A percentile compares a stretch with the other conserved stretches of the same genome.
phyloP scores from a whole-genome alignment of 1,140 invertebrate genomes.

The Procambarus virginalis region DNA sequence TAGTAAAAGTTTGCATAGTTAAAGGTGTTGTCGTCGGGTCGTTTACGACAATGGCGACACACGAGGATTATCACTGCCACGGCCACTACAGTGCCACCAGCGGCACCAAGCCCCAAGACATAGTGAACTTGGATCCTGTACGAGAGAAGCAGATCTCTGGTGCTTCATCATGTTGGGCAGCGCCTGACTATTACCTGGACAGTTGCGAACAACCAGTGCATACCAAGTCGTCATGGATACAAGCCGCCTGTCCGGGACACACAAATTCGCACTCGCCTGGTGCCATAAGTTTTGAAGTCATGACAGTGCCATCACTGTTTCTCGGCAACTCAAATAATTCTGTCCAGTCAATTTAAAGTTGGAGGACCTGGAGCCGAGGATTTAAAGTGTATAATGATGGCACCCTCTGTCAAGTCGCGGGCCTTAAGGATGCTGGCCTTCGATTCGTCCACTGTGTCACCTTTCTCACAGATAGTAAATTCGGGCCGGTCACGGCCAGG shows the following conservation, averaged over 20 bases:
- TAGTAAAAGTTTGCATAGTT: conserved; percentile 39
- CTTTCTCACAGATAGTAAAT: conserved; percentile 69
- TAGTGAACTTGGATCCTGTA: conserved; percentile 74
- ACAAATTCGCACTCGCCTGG: conserved; percentile 82
- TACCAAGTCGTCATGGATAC: conserved; percentile 85
- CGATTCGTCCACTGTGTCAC: conserved; percentile 64
- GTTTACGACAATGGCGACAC: conserved; percentile 75
- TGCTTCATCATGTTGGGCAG: conserved; percentile 71
- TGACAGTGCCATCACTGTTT: conserved; percentile 85
- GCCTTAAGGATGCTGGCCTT: conserved; percentile 81
- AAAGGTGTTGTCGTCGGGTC: conserved; percentile 69
- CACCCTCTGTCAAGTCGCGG: conserved; percentile 79
- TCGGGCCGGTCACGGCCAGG: conserved; percentile 48
- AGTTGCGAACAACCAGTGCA: conserved; percentile 92
- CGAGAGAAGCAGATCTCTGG: conserved; percentile 71
- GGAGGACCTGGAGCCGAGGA: conserved; percentile 81
- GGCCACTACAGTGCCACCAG: conserved; percentile 73
- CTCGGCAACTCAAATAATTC: conserved; percentile 89
- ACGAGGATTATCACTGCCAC: conserved; percentile 75
- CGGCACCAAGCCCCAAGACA: conserved; percentile 76
- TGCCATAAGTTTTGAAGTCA: conserved; percentile 81
- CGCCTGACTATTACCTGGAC: conserved; percentile 79
- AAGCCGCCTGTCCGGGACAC: conserved; percentile 86
- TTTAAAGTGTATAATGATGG: conserved; percentile 75
- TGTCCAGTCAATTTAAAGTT: conserved; percentile 90